A percentile compares a stretch with the other conserved stretches of the same genome.
These are phyloP conservation scores for Acanthopagrus latus DNA, from an alignment of 2,797 vertebrate species.

Conservation along the genomic window DNA sequence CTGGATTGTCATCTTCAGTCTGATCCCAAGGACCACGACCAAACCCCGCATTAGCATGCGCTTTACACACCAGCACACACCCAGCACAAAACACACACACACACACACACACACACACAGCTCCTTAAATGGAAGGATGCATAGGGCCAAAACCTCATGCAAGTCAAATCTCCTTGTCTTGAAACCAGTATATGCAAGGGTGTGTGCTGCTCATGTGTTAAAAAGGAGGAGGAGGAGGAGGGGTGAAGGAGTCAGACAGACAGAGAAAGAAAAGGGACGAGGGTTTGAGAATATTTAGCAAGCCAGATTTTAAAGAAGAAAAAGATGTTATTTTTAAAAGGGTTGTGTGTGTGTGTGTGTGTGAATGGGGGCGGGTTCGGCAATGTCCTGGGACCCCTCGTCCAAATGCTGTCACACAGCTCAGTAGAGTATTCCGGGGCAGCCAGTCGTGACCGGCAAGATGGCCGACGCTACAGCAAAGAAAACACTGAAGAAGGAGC, in stretches of 20 bases:
- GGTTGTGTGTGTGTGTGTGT: constrained; percentile 22
- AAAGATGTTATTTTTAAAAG: constrained; percentile 29
- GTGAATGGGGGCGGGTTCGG: constrained; percentile 16
- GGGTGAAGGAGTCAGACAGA: constrained; percentile 21
- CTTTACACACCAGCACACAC: constrained; percentile 68
- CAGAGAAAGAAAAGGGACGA: constrained; percentile 36
- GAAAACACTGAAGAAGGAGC: constrained; percentile 40
- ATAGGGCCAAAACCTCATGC: constrained; percentile 79
- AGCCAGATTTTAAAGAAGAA: constrained; percentile 47
- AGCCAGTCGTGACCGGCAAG: constrained; percentile 67
- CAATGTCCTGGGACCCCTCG: constrained; percentile 54
- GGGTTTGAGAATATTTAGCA: constrained; percentile 65
- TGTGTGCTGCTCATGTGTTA: constrained; percentile 38
- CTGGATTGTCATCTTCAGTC: constrained; percentile 78
- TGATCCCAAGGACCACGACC: constrained; percentile 77
- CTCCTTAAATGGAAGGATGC: constrained; percentile 75
- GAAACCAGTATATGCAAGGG: constrained; percentile 56
- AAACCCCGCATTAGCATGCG: constrained; percentile 73
- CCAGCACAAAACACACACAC: constrained; percentile 48
- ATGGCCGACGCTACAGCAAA: constrained; percentile 50
- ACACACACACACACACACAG: constrained; percentile 56
- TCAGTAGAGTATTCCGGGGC: constrained; percentile 61
- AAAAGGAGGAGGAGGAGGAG: constrained; percentile 9
- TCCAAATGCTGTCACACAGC: constrained; percentile 70
- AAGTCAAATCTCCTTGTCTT: constrained; percentile 75